phyloP scores from a whole-genome alignment of 1,140 invertebrate genomes.

The Drosophila ogumai region DNA sequence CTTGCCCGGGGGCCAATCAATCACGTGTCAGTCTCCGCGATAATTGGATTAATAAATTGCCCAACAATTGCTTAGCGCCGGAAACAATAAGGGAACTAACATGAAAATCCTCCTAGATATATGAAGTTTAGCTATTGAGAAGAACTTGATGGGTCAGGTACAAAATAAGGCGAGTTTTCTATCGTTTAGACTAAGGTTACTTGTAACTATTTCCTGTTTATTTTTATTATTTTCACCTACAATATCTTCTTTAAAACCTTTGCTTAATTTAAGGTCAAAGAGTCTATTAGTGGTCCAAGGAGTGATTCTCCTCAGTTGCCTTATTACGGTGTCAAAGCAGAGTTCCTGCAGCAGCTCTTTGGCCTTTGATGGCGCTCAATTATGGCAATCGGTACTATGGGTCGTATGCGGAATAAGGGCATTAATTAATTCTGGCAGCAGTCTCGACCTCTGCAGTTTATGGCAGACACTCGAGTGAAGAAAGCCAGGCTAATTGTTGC shows the following conservation, averaged over 20 bases:
- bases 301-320: neutral
- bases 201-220: neutral
- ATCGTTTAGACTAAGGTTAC: neutral
- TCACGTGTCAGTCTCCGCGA: conserved; percentile 27
- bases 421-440: conserved; percentile 31
- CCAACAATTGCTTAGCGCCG: neutral
- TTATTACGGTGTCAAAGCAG: neutral
- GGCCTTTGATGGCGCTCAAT: conserved; percentile 11
- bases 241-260: neutral
- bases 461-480: conserved; percentile 38
- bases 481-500: conserved; percentile 46
- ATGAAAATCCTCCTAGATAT: neutral
- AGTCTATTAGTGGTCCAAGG: neutral
- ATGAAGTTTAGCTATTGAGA: neutral
- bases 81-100: neutral
- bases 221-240: neutral
- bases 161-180: neutral
- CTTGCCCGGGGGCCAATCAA: conserved; percentile 28
- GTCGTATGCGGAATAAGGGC: conserved; percentile 23
- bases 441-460: conserved; percentile 26
- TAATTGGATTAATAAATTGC: conserved; percentile 53
- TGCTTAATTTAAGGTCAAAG: neutral
- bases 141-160: neutral
- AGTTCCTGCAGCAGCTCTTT: neutral
- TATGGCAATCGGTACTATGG: neutral